phyloP scores from a whole-genome alignment of 2,888 invertebrate genomes.

The Ctena decussata region DNA sequence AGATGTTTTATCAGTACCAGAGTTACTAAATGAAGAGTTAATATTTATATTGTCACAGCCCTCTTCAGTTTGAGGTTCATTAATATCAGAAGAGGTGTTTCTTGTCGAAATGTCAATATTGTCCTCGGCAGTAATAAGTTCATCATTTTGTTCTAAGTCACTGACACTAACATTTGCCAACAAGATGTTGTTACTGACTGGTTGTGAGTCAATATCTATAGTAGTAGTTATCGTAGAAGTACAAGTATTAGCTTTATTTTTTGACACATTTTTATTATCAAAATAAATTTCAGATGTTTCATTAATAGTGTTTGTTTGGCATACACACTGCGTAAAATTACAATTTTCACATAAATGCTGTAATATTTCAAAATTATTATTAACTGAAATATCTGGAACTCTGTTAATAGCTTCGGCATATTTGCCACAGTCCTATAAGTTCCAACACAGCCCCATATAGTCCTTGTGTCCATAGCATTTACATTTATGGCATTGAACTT shows the following conservation, averaged over 20 bases:
- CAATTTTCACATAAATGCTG: slow-evolving; percentile 1
- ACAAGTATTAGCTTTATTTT: background rate
- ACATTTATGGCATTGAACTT: background rate
- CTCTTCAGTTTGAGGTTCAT: background rate
- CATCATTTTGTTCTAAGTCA: background rate
- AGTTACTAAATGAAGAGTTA: background rate
- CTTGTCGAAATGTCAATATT: background rate
- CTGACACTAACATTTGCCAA: background rate
- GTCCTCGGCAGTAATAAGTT: background rate
- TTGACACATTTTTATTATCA: background rate
- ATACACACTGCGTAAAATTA: background rate
- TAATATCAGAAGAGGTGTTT: background rate
- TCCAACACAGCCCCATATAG: slow-evolving; percentile 5
- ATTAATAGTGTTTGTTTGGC: background rate
- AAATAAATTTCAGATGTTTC: background rate
- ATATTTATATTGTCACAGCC: background rate
- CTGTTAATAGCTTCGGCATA: background rate
- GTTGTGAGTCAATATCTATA: background rate
- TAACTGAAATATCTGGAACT: background rate
- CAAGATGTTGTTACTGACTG: background rate
- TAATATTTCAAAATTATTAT: background rate
- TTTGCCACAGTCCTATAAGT: slow-evolving; percentile 10
- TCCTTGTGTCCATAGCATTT: slow-evolving; percentile 8
- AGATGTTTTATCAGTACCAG: background rate
- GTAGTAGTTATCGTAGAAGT: background rate